Conservation (phyloP, 2,888 invertebrate genomes). For the Serrognathus titanus region DNA sequence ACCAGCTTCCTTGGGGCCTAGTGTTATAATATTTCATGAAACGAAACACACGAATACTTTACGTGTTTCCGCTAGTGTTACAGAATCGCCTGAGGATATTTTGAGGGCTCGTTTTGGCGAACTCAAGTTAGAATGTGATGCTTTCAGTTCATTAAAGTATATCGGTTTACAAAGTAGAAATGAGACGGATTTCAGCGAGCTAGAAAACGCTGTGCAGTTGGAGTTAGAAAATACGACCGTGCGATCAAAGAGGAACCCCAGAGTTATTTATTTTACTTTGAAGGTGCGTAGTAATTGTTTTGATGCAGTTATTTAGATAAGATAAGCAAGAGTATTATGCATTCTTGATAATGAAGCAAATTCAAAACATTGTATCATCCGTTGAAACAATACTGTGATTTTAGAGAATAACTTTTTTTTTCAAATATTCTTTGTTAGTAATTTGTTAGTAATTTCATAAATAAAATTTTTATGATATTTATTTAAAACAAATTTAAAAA, state of each 20-base stretch:
- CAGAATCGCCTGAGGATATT: constrained; percentile 61
- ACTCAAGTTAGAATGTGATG: constrained; percentile 62
- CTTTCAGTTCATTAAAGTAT: constrained; percentile 69
- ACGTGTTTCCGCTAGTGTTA: constrained; percentile 54
- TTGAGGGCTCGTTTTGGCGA: constrained; percentile 60
- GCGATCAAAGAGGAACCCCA: constrained; percentile 64
- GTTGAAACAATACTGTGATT: no score
- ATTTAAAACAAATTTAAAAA: no score
- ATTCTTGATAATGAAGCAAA: neutral
- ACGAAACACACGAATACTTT: constrained; percentile 69
- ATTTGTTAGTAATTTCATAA: no score
- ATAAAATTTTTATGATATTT: no score
- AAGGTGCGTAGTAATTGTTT: constrained; percentile 49
- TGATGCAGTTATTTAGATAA: neutral
- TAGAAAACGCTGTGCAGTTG: constrained; percentile 56
- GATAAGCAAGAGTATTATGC: neutral
- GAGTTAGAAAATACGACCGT: constrained; percentile 69
- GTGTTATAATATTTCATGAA: constrained; percentile 77
- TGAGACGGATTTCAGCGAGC: constrained; percentile 58
- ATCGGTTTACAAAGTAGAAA: constrained; percentile 59
- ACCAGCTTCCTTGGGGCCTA: constrained; percentile 63
- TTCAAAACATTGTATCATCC: no score
- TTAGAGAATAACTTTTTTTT: no score
- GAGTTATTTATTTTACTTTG: constrained; percentile 64
- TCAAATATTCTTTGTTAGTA: no score